Base-by-base conservation (phyloP, 2,797 vertebrate species). In the Takifugu ocellatus region DNA sequence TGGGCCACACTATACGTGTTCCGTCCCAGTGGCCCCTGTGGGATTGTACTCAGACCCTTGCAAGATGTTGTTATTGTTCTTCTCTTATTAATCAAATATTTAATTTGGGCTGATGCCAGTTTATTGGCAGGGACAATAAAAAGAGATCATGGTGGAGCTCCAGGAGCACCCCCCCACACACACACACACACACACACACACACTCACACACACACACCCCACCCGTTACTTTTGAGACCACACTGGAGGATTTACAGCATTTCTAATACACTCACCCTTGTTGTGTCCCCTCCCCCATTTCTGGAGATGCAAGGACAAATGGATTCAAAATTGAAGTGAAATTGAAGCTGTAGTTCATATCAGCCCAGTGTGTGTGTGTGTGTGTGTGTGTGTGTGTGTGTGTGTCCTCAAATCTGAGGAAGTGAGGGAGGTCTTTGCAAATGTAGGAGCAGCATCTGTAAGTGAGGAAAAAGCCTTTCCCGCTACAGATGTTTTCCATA, bases 11-110 rank as follows among this genome's bases (percentile, higher is more conserved):
- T 47, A 51, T 67, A 44, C 2, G 21, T 26, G 46, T 26, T 51
- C 15, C 25, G 74, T 72, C 78, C 57, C 61, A 57, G 54, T 15
- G 26, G 25, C 46, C 49, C 53, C 49, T 0, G 14, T 24, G 75
- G 78, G 64, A 75, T 71, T 61, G 60, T 50, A 70, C 55, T 65
- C 25, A 42, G 68, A 69, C 63, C 64, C 1, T 57, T 59, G 36
- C 67, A 68, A 78, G 72, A 68, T 81, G 78, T 62, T 46, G 51
- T 76, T 84, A 74, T 74, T 81, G 68, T 76, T 73, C 45, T 46
- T 26, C 43, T 47, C 51, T 48, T 61, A 61, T 71, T 62, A 75
- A 75, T 77, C 68, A 77, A 73, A 78, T 70, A 70, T 82, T 78
- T 69, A 49, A 76, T 78, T 72, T 74, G 65, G 14, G 25, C 43